These are phyloP conservation scores for Progne subis DNA, from an alignment of 2,113 vertebrate genomes.

Conservation along the genomic window DNA sequence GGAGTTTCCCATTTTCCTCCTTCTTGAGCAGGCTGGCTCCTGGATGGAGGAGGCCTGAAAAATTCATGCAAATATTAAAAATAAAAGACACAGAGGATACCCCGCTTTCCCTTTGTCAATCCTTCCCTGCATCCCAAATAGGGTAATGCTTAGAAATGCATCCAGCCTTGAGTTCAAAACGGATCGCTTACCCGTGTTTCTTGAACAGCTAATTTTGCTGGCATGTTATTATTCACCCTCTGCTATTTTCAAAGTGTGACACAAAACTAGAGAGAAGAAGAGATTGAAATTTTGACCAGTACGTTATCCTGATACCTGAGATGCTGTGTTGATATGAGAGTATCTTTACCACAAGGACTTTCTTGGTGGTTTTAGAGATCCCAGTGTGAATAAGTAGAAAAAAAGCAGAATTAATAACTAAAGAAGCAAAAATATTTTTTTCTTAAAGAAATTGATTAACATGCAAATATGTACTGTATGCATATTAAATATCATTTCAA, in stretches of 20 bases:
- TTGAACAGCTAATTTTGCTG: slow-evolving; percentile 47
- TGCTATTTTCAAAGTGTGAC: slow-evolving; percentile 44
- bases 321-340: slow-evolving; percentile 11
- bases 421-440: slow-evolving; percentile 54
- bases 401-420: slow-evolving; percentile 44
- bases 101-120: background rate
- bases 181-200: background rate
- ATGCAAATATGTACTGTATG: slow-evolving; percentile 67
- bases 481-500: slow-evolving; percentile 69
- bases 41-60: background rate
- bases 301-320: slow-evolving; percentile 50
- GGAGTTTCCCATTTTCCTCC: background rate
- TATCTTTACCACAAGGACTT: slow-evolving; percentile 51
- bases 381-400: slow-evolving; percentile 33
- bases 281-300: slow-evolving; percentile 51
- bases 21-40: background rate
- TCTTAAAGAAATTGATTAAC: slow-evolving; percentile 60
- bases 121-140: background rate
- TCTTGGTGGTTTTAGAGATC: slow-evolving; percentile 68
- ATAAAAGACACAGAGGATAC: background rate
- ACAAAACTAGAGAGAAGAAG: slow-evolving; percentile 56
- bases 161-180: slow-evolving; percentile 14
- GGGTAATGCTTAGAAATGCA: background rate
- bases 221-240: slow-evolving; percentile 35
- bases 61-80: background rate